phyloP scores from a whole-genome alignment of 2,113 vertebrate species.

The Oryzias javanicus region DNA sequence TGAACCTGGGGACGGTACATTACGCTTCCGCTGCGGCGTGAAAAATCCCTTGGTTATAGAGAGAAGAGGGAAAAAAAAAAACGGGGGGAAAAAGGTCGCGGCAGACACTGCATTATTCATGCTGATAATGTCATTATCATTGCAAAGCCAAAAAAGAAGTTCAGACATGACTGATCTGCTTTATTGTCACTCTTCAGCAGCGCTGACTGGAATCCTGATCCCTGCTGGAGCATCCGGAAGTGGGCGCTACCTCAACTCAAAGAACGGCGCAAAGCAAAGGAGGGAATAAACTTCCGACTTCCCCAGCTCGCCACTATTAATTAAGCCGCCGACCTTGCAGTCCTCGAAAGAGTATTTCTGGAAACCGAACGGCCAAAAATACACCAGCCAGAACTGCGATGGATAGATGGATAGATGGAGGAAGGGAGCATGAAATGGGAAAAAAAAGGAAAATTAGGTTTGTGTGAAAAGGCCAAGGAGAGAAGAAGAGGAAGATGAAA shows the following conservation, averaged over 20 bases:
- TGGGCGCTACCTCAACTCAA: no score
- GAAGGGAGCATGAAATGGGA: slow-evolving; percentile 19
- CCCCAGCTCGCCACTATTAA: slow-evolving; percentile 58
- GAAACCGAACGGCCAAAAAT: slow-evolving; percentile 56
- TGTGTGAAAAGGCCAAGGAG: slow-evolving; percentile 57
- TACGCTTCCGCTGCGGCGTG: slow-evolving; percentile 16
- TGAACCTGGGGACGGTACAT: slow-evolving; percentile 34
- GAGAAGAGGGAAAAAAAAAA: slow-evolving; percentile 2
- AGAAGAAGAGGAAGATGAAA: slow-evolving; percentile 20
- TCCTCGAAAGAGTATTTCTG: slow-evolving; percentile 55
- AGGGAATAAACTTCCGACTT: slow-evolving; percentile 55
- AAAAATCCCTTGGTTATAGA: slow-evolving; percentile 36
- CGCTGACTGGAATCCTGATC: slow-evolving; percentile 58
- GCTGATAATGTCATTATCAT: slow-evolving; percentile 66
- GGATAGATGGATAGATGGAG: slow-evolving; percentile 17
- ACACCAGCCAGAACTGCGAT: slow-evolving; percentile 32
- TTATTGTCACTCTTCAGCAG: slow-evolving; percentile 29
- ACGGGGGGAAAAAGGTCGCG: slow-evolving; percentile 6
- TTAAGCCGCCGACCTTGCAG: slow-evolving; percentile 69
- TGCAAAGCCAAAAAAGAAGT: slow-evolving; percentile 47
- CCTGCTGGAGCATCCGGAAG: no score
- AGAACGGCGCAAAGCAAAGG: background rate
- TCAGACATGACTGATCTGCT: background rate
- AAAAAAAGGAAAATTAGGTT: slow-evolving; percentile 44
- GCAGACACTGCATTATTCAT: slow-evolving; percentile 69